Base-by-base conservation (phyloP, 2,888 invertebrate genomes). In the Arctia plantaginis region DNA sequence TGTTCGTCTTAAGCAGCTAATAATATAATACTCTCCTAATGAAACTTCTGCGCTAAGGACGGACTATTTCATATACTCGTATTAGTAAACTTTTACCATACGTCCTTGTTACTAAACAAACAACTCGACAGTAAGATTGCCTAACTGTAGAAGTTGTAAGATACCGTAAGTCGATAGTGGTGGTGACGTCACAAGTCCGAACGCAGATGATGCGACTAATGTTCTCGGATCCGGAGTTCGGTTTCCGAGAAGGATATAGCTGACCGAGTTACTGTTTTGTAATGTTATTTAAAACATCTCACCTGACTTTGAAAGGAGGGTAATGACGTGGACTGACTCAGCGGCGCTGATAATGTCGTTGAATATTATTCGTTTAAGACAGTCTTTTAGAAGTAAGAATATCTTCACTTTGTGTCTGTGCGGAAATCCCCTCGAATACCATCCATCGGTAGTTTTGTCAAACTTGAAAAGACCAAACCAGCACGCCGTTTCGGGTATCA, bases 151-250 rank as follows among this genome's bases (percentile, higher is more conserved):
- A 72, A 75, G 76, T 72, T 73, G 72, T 78, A 79, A 78, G 76
- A 72, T 75, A 79, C 39, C 75, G 76, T 77, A 71, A 76, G 51
- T 67, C 65, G 73, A 72, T 66, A 51, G 66, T 73, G 30, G 35
- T 62, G 51, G 65, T 86, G 85, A 85, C 83, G 86, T 85, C 85
- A 87, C 41, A 55, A 77, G 73, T 80, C 80, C 77, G 80, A 80
- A 80, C 81, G 79, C 78, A 77, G 79, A 77, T 84, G 82, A 87
- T 83, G 86, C 84, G 85, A 83, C 87, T 85, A 80, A 73, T 80
- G 74, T 88, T 84, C 86, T 75, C 79, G 79, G 86, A 87, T 83
- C 81, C 79, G 83, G 81, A 75, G 77, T 71, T 77, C 68, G 70
- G 77, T 77, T 88, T 87, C 89, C 79, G 76, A 84, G 85, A 84